Evolutionary conservation across 2,113 vertebrate genomes (phyloP).

Genomic region (Pseudorasbora parva): DNA sequence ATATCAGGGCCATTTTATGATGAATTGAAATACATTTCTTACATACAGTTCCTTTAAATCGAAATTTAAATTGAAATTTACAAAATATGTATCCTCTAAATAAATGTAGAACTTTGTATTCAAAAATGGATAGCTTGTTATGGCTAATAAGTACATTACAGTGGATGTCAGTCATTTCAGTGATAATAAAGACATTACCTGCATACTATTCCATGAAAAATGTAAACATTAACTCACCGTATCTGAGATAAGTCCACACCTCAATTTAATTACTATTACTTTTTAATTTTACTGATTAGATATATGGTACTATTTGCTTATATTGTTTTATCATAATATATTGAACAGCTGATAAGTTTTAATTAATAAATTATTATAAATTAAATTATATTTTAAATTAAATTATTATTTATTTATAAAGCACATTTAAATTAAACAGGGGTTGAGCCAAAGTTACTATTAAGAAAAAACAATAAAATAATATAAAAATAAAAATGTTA

Average conservation of each 20-base stretch:
- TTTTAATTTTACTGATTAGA: slow-evolving; percentile 19
- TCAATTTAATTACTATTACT: neutral
- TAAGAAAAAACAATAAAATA: too few species aligned
- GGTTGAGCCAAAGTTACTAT: too few species aligned
- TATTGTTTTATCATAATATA: neutral
- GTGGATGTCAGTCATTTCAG: neutral
- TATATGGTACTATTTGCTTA: neutral
- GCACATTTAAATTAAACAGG: too few species aligned
- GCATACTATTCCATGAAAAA: neutral
- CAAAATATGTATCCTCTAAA: neutral
- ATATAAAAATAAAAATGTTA: too few species aligned
- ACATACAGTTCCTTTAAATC: too few species aligned
- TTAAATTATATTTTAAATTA: too few species aligned
- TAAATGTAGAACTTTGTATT: neutral
- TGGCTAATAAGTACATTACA: too few species aligned
- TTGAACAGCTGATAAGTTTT: neutral
- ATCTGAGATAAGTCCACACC: slow-evolving; percentile 19
- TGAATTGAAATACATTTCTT: too few species aligned
- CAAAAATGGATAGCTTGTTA: too few species aligned
- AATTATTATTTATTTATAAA: too few species aligned
- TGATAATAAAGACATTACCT: slow-evolving; percentile 15
- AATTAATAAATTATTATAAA: too few species aligned
- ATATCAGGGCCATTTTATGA: too few species aligned
- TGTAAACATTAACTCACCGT: neutral
- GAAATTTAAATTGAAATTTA: neutral